phyloP scores from a whole-genome alignment of 2,888 invertebrate genomes.

The Calephelis perditalis region DNA sequence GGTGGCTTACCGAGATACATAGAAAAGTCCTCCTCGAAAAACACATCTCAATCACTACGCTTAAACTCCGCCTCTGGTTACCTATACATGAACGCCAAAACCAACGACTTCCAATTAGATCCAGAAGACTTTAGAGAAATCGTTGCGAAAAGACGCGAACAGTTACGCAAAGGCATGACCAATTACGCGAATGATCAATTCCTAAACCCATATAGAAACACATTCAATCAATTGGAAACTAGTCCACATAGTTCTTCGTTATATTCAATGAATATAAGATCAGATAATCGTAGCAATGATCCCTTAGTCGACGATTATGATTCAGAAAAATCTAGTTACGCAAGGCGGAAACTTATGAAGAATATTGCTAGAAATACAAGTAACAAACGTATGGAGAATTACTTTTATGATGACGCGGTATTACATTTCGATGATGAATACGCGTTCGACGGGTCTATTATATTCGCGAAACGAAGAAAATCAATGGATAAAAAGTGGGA shows the following conservation, averaged over 20 bases:
- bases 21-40: slow-evolving; percentile 58
- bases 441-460: slow-evolving; percentile 67
- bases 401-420: slow-evolving; percentile 71
- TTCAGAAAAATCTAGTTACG: slow-evolving; percentile 69
- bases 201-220: slow-evolving; percentile 47
- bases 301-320: slow-evolving; percentile 69
- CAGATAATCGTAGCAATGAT: slow-evolving; percentile 65
- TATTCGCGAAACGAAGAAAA: slow-evolving; percentile 72
- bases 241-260: slow-evolving; percentile 62
- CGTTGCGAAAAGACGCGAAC: slow-evolving; percentile 63
- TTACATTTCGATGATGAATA: slow-evolving; percentile 71
- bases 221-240: slow-evolving; percentile 40
- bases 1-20: slow-evolving; percentile 62
- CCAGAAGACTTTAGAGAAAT: slow-evolving; percentile 69
- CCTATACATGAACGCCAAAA: slow-evolving; percentile 70
- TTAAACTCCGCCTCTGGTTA: slow-evolving; percentile 72
- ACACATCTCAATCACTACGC: slow-evolving; percentile 59
- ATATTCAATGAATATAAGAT: slow-evolving; percentile 58
- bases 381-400: slow-evolving; percentile 52
- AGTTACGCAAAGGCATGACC: slow-evolving; percentile 61
- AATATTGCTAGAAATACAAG: slow-evolving; percentile 66
- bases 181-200: slow-evolving; percentile 56
- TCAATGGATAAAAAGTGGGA: slow-evolving; percentile 60
- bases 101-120: slow-evolving; percentile 68
- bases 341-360: slow-evolving; percentile 63